These are phyloP conservation scores for Morus bassanus DNA, from an alignment of 2,797 vertebrate genomes.

Conservation along the genomic window DNA sequence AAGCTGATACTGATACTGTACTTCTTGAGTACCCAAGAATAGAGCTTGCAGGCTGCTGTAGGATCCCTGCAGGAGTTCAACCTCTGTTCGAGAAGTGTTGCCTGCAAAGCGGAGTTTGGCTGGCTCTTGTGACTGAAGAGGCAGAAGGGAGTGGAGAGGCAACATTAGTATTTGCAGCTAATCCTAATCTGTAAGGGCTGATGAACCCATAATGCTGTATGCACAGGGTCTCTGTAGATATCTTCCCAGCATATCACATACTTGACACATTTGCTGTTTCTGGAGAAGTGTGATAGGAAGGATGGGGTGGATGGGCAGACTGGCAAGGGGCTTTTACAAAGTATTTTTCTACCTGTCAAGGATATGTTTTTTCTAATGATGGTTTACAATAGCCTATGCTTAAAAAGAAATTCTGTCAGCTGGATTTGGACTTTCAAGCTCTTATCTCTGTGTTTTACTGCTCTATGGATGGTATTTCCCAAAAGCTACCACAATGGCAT, in stretches of 20 bases:
- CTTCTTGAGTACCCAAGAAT: background rate
- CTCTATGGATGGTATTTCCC: background rate
- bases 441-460: background rate
- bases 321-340: fast-evolving
- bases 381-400: background rate
- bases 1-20: background rate
- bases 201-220: background rate
- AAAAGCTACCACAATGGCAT: background rate
- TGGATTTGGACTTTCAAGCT: background rate
- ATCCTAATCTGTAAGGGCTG: background rate
- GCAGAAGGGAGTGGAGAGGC: background rate
- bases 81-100: background rate
- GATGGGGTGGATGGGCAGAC: background rate
- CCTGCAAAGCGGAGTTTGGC: background rate
- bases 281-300: background rate
- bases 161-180: background rate
- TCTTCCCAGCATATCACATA: background rate
- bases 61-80: background rate
- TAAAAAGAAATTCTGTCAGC: background rate
- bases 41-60: background rate
- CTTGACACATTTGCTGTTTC: background rate
- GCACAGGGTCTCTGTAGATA: background rate
- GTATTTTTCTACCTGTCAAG: background rate
- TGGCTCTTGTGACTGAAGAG: background rate
- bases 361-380: background rate